Base-by-base conservation (phyloP, 2,797 vertebrate species). In the Takifugu rubripes region DNA sequence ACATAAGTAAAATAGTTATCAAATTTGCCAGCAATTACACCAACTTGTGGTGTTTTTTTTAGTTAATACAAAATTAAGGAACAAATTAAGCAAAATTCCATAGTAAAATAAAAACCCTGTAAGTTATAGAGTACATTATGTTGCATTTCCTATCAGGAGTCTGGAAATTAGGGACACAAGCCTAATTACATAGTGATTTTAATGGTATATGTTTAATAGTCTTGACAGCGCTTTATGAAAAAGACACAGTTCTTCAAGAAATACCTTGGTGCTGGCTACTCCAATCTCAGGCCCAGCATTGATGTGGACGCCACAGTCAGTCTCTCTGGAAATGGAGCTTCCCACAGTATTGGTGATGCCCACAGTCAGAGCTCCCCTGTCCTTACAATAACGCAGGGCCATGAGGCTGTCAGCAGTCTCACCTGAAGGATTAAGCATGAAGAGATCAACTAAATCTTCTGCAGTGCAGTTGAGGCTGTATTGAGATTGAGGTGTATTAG, bases 331-430 rank as follows among this genome's bases (percentile, higher is more conserved):
- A 72, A 99, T 97, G 57, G 97, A 97, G 85, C 96, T 99, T 79
- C 97, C 96, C 2, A 99, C 97, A 0, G 96, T 99, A 87, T 99
- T 99, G 31, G 97, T 99, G 81, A 99, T 87, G 8, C 97, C 97
- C 33, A 99, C 96, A 0, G 96, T 99, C 55, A 99, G 81, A 56
- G 96, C 97, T 0, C 97, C 96, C 55, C 94, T 83, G 83, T 98
- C 95, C 70, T 98, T 99, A 80, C 95, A 98, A 81, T 99, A 99
- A 7, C 90, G 90, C 25, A 99, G 92, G 4, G 91, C 95, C 94
- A 99, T 92, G 68, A 99, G 83, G 2, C 95, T 99, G 79, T 99
- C 97, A 5, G 97, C 97, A 0, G 97, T 99, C 88, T 99, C 97
- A 0, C 97, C 97, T 99, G 56, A 25, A 54, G 45, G 27, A 61